phyloP scores from a whole-genome alignment of 2,797 vertebrate genomes.

The Ibycter americanus region DNA sequence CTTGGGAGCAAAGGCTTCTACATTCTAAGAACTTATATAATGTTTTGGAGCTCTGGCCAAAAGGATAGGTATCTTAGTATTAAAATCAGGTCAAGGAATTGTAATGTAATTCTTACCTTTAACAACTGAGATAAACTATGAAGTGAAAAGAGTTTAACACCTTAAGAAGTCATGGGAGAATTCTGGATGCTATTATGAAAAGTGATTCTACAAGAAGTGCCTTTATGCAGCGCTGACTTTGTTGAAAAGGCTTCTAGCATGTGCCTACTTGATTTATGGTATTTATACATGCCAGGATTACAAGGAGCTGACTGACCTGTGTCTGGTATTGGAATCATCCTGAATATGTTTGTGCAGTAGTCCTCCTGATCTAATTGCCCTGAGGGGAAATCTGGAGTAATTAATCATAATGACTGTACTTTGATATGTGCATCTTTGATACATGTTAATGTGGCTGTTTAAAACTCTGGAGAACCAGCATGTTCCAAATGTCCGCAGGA shows the following conservation, averaged over 20 bases:
- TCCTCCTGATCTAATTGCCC: not conserved
- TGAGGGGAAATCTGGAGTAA: not conserved
- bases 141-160: not conserved
- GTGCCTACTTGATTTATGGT: not conserved
- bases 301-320: not conserved
- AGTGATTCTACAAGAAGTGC: not conserved
- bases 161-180: not conserved
- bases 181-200: not conserved
- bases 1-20: not conserved
- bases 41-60: not conserved
- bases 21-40: not conserved
- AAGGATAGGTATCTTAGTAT: not conserved
- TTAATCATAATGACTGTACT: slow-evolving; percentile 20
- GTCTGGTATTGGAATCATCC: slow-evolving; percentile 6
- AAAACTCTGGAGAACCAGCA: not conserved
- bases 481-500: not conserved
- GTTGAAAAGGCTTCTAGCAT: not conserved
- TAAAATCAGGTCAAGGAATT: not conserved
- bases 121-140: not conserved
- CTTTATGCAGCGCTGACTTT: not conserved
- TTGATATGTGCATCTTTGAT: slow-evolving; percentile 2
- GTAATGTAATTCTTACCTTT: not conserved
- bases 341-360: not conserved
- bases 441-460: not conserved
- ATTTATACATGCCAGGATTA: not conserved